Percentiles rank a stretch among this genome's conserved stretches.
Conservation (phyloP, 2,113 vertebrate species). For the Pluvianellus socialis region DNA sequence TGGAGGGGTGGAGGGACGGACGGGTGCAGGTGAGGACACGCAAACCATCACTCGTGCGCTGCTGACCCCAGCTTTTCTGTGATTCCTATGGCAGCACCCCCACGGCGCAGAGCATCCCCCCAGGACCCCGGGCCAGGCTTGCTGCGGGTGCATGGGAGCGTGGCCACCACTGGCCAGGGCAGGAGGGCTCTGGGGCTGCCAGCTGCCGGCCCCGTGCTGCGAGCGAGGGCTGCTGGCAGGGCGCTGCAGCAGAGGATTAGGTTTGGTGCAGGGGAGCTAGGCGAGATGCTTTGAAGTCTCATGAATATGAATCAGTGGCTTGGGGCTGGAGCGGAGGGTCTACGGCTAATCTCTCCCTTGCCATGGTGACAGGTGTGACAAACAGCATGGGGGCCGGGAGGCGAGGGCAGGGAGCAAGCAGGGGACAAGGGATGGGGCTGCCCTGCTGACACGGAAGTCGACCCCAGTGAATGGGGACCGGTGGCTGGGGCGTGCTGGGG, state of each 20-base stretch:
- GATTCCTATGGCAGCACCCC: not conserved
- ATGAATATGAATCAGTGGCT: constrained; percentile 67
- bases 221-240: not conserved
- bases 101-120: not conserved
- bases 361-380: constrained; percentile 50
- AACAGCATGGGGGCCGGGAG: not conserved
- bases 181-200: not conserved
- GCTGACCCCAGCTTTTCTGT: not conserved
- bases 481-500: fast-evolving
- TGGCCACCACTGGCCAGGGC: not conserved
- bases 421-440: not conserved
- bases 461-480: not conserved
- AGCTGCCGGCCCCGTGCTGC: not conserved
- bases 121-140: not conserved
- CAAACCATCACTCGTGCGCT: fast-evolving
- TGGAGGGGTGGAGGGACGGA: not conserved
- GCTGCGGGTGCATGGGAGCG: not conserved
- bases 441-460: not conserved
- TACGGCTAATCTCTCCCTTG: constrained; percentile 28
- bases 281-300: constrained; percentile 62
- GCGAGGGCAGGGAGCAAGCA: not conserved
- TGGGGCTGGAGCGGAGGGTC: constrained; percentile 39
- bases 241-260: constrained; percentile 59
- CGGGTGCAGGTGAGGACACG: not conserved
- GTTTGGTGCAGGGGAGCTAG: constrained; percentile 52